Base-by-base conservation (phyloP, 2,888 invertebrate species). In the Vandiemenella viatica region DNA sequence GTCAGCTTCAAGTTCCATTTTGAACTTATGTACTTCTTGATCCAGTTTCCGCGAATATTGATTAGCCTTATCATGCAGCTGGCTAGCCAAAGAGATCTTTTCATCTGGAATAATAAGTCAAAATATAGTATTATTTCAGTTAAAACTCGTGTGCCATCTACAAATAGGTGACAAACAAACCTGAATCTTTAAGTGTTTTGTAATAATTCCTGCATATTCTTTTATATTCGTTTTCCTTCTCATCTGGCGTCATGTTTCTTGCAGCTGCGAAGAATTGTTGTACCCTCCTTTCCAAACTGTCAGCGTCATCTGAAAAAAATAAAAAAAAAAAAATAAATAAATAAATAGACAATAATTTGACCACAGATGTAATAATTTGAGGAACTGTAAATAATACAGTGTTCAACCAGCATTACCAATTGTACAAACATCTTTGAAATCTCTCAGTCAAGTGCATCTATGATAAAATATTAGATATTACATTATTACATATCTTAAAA, bases 1-100 rank as follows among this genome's bases (percentile, higher is more conserved):
- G 67, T 98, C 98, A 1, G 97, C 97, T 68, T 98, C 98, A 51
- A 98, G 68, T 69, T 98, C 98, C 76, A 95, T 90, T 69, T 97
- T 97, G 67, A 98, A 98, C 66, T 98, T 97, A 58, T 90, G 86
- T 46, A 96, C 69, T 65, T 98, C 98, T 66, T 75, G 75, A 71
- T 86, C 90, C 47, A 98, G 71, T 65, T 89, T 78, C 52, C 92
- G 73, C 60, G 92, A 73, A 70, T 96, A 95, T 62, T 92, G 78
- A 63, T 93, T 90, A 47, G 96, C 92, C 59, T 95, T 71, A 62
- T 96, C 95, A 65, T 91, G 87, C 77, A 95, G 88, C 67, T 90
- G 88, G 66, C 84, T 91, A 10, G 96, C 90, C 56, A 97, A 73
- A 55, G 89, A 80, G 20, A 93, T 90, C 69, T 98, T 98, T 65